phyloP scores from a whole-genome alignment of 2,113 vertebrate species.

The Accipiter virgatus region DNA sequence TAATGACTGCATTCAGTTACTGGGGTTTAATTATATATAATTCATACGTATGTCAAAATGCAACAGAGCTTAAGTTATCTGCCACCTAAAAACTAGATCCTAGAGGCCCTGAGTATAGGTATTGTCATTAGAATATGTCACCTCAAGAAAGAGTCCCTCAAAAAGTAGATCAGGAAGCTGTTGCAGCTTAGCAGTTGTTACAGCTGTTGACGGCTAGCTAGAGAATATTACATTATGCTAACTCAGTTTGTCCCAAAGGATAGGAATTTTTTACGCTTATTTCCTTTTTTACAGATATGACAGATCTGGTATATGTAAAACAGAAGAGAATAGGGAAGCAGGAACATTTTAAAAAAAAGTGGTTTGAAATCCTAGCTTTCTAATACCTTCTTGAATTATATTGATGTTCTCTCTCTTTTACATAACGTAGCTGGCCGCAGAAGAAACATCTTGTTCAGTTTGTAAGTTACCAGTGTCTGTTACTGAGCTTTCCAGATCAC shows the following conservation, averaged over 20 bases:
- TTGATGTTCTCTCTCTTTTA: neutral
- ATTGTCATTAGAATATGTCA: neutral
- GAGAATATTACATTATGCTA: neutral
- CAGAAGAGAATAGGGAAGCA: neutral
- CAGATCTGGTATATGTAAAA: constrained; percentile 21
- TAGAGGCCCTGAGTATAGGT: neutral
- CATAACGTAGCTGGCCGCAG: neutral
- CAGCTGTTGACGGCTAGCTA: neutral
- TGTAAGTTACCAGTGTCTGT: neutral
- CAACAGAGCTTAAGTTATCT: neutral
- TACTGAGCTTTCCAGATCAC: neutral
- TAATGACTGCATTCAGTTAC: neutral
- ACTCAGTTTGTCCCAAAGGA: neutral
- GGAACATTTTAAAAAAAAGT: neutral
- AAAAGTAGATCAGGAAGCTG: constrained; percentile 25
- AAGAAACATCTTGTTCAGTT: neutral
- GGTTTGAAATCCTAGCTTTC: neutral
- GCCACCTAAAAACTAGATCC: neutral
- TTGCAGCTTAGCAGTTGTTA: neutral
- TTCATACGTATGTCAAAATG: neutral
- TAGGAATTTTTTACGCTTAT: neutral
- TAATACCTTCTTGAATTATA: neutral
- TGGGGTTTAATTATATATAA: neutral
- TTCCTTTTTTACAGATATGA: neutral
- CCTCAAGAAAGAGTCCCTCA: neutral